Base-by-base conservation (phyloP, 2,888 invertebrate genomes). In the Artemia sp. region DNA sequence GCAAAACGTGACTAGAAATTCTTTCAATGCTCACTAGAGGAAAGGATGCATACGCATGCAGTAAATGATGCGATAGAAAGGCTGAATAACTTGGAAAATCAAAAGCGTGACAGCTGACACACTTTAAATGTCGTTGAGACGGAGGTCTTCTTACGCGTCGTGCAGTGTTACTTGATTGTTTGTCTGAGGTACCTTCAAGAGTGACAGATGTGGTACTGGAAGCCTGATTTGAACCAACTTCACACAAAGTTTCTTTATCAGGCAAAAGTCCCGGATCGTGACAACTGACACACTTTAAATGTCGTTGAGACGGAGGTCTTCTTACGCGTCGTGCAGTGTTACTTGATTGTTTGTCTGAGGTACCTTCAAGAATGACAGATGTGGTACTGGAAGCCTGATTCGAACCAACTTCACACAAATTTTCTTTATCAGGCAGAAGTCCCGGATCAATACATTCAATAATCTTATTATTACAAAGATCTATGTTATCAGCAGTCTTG, bases 61-160 rank as follows among this genome's bases (percentile, higher is more conserved):
- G 24, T 19, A 58, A 24, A 24, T 58, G 64, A 24, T 58, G 64
- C 1, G n/a, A 19, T 19, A 19, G 64, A 24, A 58, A 58, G 10
- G 24, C 64, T 8, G 14, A 19, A 58, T 58, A 58, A 24, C 24
- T 58, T 24, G 64, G 64, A 58, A 58, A 58, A 24, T 58, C 64
- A 58, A 58, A 58, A 58, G 64, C 64, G 64, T 58, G 64, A 24
- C 64, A 58, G 14, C 64, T n/a, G n/a, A 58, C 24, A 24, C 64
- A 58, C 64, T 58, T n/a, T 8, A 58, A 24, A 8, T 58, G n/a
- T 24, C 24, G 64, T 10, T n/a, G 24, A 9, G 64, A 19, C 24
- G n/a, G n/a, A 10, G 14, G 24, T 8, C 64, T 8, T 9, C 64
- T 58, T 9, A 19, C 24, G 9, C 64, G 64, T 19, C 64, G 64